phyloP scores from a whole-genome alignment of 2,797 vertebrate genomes.

The Caiman crocodilus region DNA sequence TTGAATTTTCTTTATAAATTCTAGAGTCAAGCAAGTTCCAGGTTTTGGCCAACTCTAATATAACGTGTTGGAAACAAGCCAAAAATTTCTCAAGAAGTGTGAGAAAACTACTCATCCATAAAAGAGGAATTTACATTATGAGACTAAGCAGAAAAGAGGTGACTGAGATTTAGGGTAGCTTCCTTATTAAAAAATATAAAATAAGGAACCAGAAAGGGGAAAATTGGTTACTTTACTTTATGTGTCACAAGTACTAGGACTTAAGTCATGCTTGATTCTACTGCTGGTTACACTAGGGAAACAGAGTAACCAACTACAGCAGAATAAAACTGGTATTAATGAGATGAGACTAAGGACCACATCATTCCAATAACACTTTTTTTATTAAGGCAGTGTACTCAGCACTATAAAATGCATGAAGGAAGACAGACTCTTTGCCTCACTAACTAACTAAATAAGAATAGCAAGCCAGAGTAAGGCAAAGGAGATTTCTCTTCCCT shows the following conservation, averaged over 20 bases:
- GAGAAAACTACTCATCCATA: constrained; percentile 31
- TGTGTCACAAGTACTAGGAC: neutral
- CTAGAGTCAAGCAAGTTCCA: constrained; percentile 29
- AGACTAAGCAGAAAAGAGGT: constrained; percentile 27
- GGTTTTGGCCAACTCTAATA: constrained; percentile 23
- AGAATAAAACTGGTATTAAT: neutral
- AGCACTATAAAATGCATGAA: neutral
- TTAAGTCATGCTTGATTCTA: constrained; percentile 1
- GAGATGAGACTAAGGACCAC: neutral
- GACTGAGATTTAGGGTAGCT: constrained; percentile 39
- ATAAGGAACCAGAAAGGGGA: constrained; percentile 63
- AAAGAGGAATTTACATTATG: constrained; percentile 46
- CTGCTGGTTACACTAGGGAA: neutral
- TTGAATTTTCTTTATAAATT: neutral
- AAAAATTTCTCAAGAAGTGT: constrained; percentile 41
- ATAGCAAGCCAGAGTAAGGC: no score
- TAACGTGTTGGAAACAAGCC: constrained; percentile 29
- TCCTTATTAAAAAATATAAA: constrained; percentile 69
- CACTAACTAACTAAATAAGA: neutral
- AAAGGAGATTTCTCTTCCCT: neutral
- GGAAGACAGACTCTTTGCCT: neutral
- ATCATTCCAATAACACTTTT: neutral
- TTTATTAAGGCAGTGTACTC: neutral
- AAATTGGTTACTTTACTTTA: constrained; percentile 53
- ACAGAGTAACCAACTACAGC: neutral